A percentile compares a stretch with the other conserved stretches of the same genome.
These are phyloP conservation scores for Cheirogaleus major DNA, from an alignment of 2,797 vertebrate genomes.

Conservation along the genomic window DNA sequence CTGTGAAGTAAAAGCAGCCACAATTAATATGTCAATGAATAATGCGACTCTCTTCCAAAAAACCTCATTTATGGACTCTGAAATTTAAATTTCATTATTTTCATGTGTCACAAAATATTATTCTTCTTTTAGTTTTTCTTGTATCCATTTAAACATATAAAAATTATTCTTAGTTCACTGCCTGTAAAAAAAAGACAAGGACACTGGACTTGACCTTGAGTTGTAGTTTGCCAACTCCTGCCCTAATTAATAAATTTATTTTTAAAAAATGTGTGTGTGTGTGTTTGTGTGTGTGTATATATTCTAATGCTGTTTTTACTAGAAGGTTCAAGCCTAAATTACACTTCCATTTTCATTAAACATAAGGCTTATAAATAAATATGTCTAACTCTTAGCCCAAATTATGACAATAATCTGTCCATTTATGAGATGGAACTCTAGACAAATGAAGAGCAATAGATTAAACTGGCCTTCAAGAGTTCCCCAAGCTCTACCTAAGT, in stretches of 20 bases:
- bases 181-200: background rate
- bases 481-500: background rate
- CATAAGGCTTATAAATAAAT: background rate
- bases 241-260: background rate
- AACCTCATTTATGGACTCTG: background rate
- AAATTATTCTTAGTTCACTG: background rate
- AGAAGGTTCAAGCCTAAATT: background rate
- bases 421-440: background rate
- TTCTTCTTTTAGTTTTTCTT: slow-evolving; percentile 19
- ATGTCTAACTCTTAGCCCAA: background rate
- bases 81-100: slow-evolving; percentile 8
- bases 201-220: background rate
- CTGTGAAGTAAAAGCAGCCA: background rate
- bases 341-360: background rate
- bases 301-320: background rate
- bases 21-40: background rate
- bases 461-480: background rate
- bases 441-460: background rate
- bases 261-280: background rate
- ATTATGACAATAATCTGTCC: background rate
- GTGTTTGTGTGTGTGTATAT: background rate
- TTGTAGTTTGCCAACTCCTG: background rate
- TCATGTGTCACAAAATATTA: background rate
- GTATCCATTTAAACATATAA: background rate
- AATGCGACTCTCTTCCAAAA: background rate